These are phyloP conservation scores for Dinocampus coccinellae DNA, from an alignment of 2,888 invertebrate genomes.

Conservation along the genomic window DNA sequence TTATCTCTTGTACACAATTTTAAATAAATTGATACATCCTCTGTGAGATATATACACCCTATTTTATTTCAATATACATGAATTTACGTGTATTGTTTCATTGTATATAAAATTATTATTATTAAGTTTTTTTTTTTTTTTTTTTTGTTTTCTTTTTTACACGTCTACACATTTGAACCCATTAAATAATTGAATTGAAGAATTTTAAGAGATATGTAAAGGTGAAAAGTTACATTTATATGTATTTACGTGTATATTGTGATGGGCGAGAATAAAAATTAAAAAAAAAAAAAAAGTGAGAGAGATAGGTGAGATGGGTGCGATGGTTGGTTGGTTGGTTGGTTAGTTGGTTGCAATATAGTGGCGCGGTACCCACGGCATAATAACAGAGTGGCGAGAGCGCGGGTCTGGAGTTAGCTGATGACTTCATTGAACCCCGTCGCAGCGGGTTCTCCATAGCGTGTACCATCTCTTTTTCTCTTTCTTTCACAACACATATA, in stretches of 20 bases:
- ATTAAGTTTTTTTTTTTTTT: too few relatives aligned
- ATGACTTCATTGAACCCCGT: conserved; percentile 69
- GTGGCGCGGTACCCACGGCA: conserved; percentile 67
- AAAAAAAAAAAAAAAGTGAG: not conserved
- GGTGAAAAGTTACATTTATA: not conserved
- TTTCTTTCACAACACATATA: not conserved
- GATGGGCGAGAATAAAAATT: not conserved
- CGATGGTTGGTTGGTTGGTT: conserved; percentile 31
- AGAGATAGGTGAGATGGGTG: conserved; percentile 13
- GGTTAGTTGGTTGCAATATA: conserved; percentile 43
- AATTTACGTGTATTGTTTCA: too few relatives aligned
- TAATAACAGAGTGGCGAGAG: conserved; percentile 66
- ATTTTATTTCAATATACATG: too few relatives aligned
- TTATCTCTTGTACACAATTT: conserved; percentile 33
- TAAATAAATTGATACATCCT: too few relatives aligned
- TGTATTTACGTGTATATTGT: not conserved
- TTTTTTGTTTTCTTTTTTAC: not conserved
- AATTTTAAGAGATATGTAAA: too few relatives aligned
- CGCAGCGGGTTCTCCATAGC: conserved; percentile 45
- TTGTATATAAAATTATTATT: too few relatives aligned
- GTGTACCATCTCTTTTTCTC: too few relatives aligned
- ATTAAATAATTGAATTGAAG: too few relatives aligned
- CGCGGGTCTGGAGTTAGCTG: conserved; percentile 60
- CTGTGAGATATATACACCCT: too few relatives aligned
- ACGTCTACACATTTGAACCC: too few relatives aligned